Evolutionary conservation across 1,140 invertebrate species (phyloP).

Genomic region (Philotrypesis tridentata): DNA sequence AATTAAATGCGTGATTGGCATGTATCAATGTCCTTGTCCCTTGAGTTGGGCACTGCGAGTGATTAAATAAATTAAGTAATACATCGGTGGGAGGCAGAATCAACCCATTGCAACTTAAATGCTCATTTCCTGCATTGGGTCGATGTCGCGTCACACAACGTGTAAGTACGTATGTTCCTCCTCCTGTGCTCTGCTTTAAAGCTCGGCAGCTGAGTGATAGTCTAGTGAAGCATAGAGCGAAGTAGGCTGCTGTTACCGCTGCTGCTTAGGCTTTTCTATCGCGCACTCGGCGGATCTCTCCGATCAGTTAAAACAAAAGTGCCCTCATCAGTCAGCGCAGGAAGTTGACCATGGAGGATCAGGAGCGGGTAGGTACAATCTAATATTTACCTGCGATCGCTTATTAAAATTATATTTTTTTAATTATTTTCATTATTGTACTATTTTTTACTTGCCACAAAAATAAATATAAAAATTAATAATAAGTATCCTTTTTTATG

Average conservation of each 20-base stretch:
- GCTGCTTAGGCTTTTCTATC: neutral
- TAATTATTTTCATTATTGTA: no score
- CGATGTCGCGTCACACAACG: slow-evolving; percentile 23
- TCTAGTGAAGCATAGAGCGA: slow-evolving; percentile 30
- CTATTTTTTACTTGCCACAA: no score
- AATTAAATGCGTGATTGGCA: slow-evolving; percentile 64
- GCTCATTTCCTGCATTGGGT: slow-evolving; percentile 69
- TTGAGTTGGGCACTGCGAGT: slow-evolving; percentile 57
- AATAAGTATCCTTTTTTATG: no score
- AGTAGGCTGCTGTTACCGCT: neutral
- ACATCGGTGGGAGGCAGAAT: slow-evolving; percentile 58
- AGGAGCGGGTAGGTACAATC: slow-evolving; percentile 37
- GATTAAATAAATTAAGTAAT: slow-evolving; percentile 67
- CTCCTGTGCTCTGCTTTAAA: slow-evolving; percentile 55
- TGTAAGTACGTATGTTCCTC: neutral
- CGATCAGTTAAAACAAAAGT: neutral
- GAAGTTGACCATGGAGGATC: slow-evolving; percentile 27
- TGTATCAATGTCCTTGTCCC: slow-evolving; percentile 72
- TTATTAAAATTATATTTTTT: no score
- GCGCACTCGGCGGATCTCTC: neutral
- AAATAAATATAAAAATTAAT: no score
- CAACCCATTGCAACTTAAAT: slow-evolving; percentile 68
- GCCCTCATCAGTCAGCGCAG: neutral
- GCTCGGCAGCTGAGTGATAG: slow-evolving; percentile 46
- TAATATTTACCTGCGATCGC: no score